Base-by-base conservation (phyloP, 2,113 vertebrate genomes). In the Chitala chitala region DNA sequence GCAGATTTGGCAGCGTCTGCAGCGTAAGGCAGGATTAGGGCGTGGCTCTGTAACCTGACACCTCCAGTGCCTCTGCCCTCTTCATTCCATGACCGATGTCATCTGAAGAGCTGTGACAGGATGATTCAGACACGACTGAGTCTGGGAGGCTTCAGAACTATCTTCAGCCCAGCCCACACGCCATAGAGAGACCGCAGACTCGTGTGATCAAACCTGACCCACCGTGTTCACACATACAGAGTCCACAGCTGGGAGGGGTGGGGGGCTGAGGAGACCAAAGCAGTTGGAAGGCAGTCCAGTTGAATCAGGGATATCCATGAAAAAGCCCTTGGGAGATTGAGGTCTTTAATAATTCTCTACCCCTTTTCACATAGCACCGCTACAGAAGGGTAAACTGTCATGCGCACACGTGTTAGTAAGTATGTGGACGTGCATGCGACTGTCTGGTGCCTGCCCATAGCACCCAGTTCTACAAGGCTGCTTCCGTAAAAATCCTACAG, bases 401-500 rank as follows among this genome's bases (percentile, higher is more conserved):
- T 31, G 24, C 29, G 55, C 17, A 17, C 29, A 13, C 44, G 26
- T 31, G 4, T 31, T 2, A 20, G 24, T 3, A 9, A 5, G 24
- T 31, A n/a, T 61, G 58, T 31, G 58, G 10, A 29, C n/a, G 20
- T 22, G 22, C 17, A 4, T 22, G 7, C 20, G 7, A 51, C 1
- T 2, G 58, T 69, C 38, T 46, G 61, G 72, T 79, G 71, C 46
- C 73, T 10, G 40, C 69, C 61, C 54, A 29, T 22, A 61, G 68
- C 63, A 76, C 40, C 58, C 66, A 59, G 54, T 48, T 68, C 2
- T 38, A 48, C 7, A 84, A 79, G 84, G 79, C 79, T 82, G 79
- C 75, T 81, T 82, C 80, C 81, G 82, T 81, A 77, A 53, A 51
- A 69, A 70, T 53, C n/a, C 61, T 31, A 55, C 22, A 22, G n/a